Percentiles rank a stretch among this genome's conserved stretches.
Evolutionary conservation across 2,113 vertebrate genomes (phyloP).

Genomic region (Nycticorax nycticorax): DNA sequence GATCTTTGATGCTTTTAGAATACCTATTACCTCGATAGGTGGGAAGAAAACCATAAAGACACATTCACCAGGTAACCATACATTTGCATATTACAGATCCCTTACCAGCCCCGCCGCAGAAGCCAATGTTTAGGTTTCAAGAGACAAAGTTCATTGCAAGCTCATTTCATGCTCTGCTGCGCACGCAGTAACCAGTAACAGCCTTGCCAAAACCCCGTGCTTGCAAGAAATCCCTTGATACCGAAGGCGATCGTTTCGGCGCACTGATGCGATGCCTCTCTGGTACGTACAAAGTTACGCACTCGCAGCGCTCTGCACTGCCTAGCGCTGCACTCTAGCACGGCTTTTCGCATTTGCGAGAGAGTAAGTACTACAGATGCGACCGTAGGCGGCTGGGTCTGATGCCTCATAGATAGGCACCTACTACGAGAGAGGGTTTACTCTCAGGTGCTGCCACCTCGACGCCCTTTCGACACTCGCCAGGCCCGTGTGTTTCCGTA

Average conservation of each 20-base stretch:
- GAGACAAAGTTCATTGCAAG: not conserved
- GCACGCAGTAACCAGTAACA: accelerated
- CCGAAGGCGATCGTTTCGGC: accelerated
- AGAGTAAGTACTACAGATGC: accelerated
- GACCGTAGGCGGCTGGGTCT: not conserved
- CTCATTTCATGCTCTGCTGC: not conserved
- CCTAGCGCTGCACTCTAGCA: accelerated
- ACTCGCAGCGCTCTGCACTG: accelerated
- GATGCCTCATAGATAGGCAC: accelerated
- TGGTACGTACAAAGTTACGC: accelerated
- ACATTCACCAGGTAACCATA: not conserved
- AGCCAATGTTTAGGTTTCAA: not conserved
- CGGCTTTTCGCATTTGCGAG: not conserved
- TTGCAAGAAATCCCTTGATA: not conserved
- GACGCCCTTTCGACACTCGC: too few relatives aligned
- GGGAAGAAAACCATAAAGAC: not conserved
- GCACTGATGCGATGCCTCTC: accelerated
- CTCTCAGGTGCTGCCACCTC: not conserved
- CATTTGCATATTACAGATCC: not conserved
- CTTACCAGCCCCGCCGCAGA: not conserved
- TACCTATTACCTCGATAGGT: accelerated
- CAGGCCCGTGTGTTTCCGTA: not conserved
- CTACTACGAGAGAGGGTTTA: not conserved
- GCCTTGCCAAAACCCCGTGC: not conserved
- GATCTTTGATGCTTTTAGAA: not conserved